Base-by-base conservation (phyloP, 2,113 vertebrate genomes). In the Semicossyphus pulcher region DNA sequence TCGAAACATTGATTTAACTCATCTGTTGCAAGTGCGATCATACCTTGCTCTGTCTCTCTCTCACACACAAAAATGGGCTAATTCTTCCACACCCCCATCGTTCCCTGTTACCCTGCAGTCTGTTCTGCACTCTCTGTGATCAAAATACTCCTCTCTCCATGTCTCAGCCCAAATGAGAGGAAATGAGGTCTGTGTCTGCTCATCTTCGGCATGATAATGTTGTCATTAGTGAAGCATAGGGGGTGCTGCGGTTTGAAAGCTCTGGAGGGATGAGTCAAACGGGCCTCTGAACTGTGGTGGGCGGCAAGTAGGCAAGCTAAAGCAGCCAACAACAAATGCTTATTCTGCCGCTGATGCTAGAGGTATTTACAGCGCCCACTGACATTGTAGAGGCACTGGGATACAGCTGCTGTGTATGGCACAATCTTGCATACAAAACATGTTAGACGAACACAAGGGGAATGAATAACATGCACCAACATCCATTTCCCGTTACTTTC, bases 261-360 rank as follows among this genome's bases (percentile, higher is more conserved):
- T 77, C 65, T 60, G 56, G 71, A 63, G 60, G 67, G 84, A 86
- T 82, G 85, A 92, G 78, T 90, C 89, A 89, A 90, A 84, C 62
- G 60, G 71, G 68, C 84, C 77, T 84, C 65, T 91, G 89, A 91
- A 89, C 85, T 76, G 58, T 69, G 44, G 89, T 89, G 88, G 89
- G 89, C 23, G 74, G 80, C 72, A 81, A 82, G 64, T 56, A 78
- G 59, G 72, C 54, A 74, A 73, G 66, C 36, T 72, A 73, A 63
- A 58, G 83, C 71, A 53, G 71, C 56, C 63, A 48, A 71, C 52
- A 60, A 65, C 61, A 57, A 59, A 65, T 61, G 71, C 25, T 67
- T 65, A 41, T 59, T 29, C 79, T 74, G 68, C 59, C 7, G 54
- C 54, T 18, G 60, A 49, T 61, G 76, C 81, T 69, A 25, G 63